phyloP scores from a whole-genome alignment of 2,113 vertebrate genomes.

The Columba livia region DNA sequence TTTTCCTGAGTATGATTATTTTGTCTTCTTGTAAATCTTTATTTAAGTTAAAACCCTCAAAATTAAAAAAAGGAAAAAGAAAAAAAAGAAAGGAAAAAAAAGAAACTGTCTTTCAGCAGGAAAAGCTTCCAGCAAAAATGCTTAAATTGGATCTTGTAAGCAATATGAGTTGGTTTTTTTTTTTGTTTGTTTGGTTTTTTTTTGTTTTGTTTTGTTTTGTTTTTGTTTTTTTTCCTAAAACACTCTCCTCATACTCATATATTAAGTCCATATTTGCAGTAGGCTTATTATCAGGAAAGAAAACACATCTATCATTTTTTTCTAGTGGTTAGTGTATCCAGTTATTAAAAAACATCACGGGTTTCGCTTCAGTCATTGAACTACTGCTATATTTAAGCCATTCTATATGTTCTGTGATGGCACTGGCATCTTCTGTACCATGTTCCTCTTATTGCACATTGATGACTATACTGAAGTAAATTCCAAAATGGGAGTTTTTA shows the following conservation, averaged over 20 bases:
- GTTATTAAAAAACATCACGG: not conserved
- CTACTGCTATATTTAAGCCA: not conserved
- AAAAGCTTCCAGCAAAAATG: not conserved
- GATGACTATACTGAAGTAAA: not conserved
- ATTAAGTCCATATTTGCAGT: not conserved
- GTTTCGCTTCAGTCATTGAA: slow-evolving; percentile 39
- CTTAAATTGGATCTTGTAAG: not conserved
- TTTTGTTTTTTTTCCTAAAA: not conserved
- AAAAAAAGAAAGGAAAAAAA: not conserved
- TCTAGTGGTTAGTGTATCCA: not conserved
- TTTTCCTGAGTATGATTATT: not conserved
- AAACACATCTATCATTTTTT: not conserved
- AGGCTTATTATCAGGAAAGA: not conserved
- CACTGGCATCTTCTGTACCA: not conserved
- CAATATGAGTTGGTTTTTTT: not conserved
- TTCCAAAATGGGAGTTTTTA: not conserved
- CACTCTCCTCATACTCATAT: not conserved
- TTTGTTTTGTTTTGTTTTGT: not conserved
- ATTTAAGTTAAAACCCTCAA: not conserved
- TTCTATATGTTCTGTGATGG: not conserved
- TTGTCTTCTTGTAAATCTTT: not conserved
- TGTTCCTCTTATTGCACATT: not conserved
- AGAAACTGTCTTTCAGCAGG: not conserved
- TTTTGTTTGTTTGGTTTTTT: not conserved
- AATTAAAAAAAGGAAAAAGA: not conserved